phyloP scores from a whole-genome alignment of 1,140 invertebrate species.

The Caenorhabditis remanei region DNA sequence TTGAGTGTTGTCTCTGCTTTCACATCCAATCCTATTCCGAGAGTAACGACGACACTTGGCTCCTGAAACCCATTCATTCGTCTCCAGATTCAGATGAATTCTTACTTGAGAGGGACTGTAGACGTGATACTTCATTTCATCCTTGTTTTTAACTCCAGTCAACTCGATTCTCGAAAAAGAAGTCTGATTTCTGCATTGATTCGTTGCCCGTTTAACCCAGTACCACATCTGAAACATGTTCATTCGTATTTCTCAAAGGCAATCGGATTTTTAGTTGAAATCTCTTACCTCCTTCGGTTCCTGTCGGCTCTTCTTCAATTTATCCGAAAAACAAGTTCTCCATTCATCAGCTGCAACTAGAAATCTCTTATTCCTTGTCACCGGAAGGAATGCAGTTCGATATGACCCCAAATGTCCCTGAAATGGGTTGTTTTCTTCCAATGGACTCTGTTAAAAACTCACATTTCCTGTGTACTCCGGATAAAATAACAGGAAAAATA shows the following conservation, averaged over 20 bases:
- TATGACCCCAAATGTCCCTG: neutral
- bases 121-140: slow-evolving; percentile 25
- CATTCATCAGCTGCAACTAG: slow-evolving; percentile 23
- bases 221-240: slow-evolving; percentile 25
- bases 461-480: slow-evolving; percentile 10
- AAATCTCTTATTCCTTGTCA: neutral
- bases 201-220: neutral
- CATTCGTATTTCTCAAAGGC: no score
- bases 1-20: slow-evolving; percentile 18
- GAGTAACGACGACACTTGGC: neutral
- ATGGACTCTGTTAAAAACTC: neutral
- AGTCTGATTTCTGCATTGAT: slow-evolving; percentile 22
- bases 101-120: neutral
- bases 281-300: slow-evolving; percentile 3
- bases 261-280: no score
- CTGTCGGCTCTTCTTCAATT: neutral
- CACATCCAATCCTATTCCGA: neutral
- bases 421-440: neutral
- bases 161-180: neutral
- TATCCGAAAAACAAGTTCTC: neutral
- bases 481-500: slow-evolving; percentile 8
- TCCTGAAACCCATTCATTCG: neutral
- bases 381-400: neutral
- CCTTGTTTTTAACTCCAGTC: slow-evolving; percentile 7
- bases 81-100: neutral